Conservation (phyloP, 2,888 invertebrate species). For the Mystacides longicornis region DNA sequence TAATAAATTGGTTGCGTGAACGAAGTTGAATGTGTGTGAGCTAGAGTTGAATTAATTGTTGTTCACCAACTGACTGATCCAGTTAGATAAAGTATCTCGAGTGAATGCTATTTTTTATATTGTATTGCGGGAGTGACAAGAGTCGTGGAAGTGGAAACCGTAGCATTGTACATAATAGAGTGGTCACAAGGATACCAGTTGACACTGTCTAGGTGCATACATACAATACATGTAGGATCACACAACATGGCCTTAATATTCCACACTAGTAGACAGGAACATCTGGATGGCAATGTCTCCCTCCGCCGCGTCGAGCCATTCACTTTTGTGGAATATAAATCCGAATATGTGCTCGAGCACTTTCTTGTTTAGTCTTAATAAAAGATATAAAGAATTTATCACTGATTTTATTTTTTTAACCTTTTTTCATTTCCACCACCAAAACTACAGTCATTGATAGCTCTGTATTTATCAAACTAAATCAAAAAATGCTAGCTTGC, state of each 20-base stretch:
- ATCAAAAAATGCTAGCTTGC: too few species aligned
- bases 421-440: too few species aligned
- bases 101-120: slow-evolving; percentile 26
- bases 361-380: slow-evolving; percentile 25
- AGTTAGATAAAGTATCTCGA: slow-evolving; percentile 20
- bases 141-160: slow-evolving; percentile 20
- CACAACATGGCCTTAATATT: slow-evolving; percentile 28
- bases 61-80: slow-evolving; percentile 25
- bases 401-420: slow-evolving; percentile 21
- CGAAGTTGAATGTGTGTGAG: slow-evolving; percentile 5
- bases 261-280: slow-evolving; percentile 11
- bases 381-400: slow-evolving; percentile 22
- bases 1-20: slow-evolving; percentile 14
- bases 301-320: neutral
- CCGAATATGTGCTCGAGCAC: slow-evolving; percentile 23
- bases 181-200: slow-evolving; percentile 16
- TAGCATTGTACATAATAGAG: slow-evolving; percentile 12
- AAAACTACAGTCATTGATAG: too few species aligned
- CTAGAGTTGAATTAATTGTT: slow-evolving; percentile 13
- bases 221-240: slow-evolving; percentile 25
- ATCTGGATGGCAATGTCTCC: slow-evolving; percentile 1
- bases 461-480: too few species aligned
- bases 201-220: slow-evolving; percentile 19
- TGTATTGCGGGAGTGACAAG: slow-evolving; percentile 22
- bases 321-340: slow-evolving; percentile 14